These are phyloP conservation scores for Thymelicus lineola DNA, from an alignment of 2,888 invertebrate species.

Conservation along the genomic window DNA sequence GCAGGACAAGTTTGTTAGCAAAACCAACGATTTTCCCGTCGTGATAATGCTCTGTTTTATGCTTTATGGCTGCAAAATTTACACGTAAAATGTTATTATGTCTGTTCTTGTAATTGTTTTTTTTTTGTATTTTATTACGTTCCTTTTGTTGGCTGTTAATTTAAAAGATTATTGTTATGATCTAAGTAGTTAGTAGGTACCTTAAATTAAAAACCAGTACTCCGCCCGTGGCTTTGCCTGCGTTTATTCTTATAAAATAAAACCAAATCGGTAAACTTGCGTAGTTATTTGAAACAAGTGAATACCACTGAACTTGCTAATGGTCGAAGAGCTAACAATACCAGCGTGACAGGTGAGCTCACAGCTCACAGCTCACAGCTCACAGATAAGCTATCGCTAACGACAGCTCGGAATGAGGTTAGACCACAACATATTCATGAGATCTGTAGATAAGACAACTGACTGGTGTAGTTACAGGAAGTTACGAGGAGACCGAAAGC, in stretches of 20 bases:
- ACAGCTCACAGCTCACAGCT: neutral
- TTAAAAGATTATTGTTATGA: no score
- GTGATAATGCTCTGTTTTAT: slow-evolving; percentile 23
- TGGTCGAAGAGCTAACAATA: slow-evolving; percentile 10
- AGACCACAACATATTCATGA: slow-evolving; percentile 16
- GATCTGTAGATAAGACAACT: slow-evolving; percentile 10
- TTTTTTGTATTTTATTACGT: neutral
- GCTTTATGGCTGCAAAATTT: slow-evolving; percentile 7
- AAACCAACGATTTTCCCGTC: slow-evolving; percentile 22
- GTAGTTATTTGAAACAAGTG: no score
- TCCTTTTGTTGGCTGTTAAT: neutral
- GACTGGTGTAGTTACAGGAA: neutral
- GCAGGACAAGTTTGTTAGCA: slow-evolving; percentile 17
- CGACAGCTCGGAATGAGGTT: slow-evolving; percentile 17
- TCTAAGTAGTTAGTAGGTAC: no score
- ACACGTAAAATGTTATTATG: slow-evolving; percentile 15
- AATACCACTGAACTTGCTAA: neutral
- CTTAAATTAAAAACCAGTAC: no score
- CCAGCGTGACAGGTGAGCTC: slow-evolving; percentile 10
- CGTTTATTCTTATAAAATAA: no score
- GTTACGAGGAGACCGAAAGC: neutral
- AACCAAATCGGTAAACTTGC: no score
- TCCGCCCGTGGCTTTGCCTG: no score
- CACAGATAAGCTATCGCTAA: neutral
- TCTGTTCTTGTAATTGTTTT: slow-evolving; percentile 7